These are phyloP conservation scores for Calephelis perditalis DNA, from an alignment of 2,888 invertebrate species.

Conservation along the genomic window DNA sequence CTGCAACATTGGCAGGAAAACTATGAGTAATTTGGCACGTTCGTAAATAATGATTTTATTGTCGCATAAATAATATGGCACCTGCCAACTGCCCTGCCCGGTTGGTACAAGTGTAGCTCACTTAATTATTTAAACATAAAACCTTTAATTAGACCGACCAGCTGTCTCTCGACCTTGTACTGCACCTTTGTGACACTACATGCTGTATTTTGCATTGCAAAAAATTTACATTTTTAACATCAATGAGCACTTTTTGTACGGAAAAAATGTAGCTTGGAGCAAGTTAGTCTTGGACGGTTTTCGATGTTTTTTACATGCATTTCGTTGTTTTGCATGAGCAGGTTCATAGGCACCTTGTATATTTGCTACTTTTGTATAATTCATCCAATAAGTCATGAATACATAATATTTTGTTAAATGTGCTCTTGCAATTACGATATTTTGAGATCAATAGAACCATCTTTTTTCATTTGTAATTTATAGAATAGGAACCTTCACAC, in stretches of 20 bases:
- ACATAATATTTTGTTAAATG: not conserved
- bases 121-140: slow-evolving; percentile 76
- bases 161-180: slow-evolving; percentile 64
- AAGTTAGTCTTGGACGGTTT: slow-evolving; percentile 42
- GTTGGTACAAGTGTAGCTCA: slow-evolving; percentile 44
- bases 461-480: too few relatives aligned
- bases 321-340: slow-evolving; percentile 30
- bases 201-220: slow-evolving; percentile 66
- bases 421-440: too few relatives aligned
- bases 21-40: slow-evolving; percentile 56
- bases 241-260: slow-evolving; percentile 34
- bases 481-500: too few relatives aligned
- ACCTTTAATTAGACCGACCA: slow-evolving; percentile 71
- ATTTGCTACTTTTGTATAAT: slow-evolving; percentile 3
- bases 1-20: not conserved
- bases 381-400: not conserved
- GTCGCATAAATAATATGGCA: slow-evolving; percentile 59
- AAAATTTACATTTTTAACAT: slow-evolving; percentile 61
- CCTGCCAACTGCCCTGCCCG: slow-evolving; percentile 56
- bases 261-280: slow-evolving; percentile 39
- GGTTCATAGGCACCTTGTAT: slow-evolving; percentile 21
- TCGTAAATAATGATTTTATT: slow-evolving; percentile 71
- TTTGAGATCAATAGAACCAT: too few relatives aligned
- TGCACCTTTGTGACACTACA: slow-evolving; percentile 68
- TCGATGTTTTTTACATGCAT: slow-evolving; percentile 46